phyloP scores from a whole-genome alignment of 2,888 invertebrate genomes.

The Cephus runcator region DNA sequence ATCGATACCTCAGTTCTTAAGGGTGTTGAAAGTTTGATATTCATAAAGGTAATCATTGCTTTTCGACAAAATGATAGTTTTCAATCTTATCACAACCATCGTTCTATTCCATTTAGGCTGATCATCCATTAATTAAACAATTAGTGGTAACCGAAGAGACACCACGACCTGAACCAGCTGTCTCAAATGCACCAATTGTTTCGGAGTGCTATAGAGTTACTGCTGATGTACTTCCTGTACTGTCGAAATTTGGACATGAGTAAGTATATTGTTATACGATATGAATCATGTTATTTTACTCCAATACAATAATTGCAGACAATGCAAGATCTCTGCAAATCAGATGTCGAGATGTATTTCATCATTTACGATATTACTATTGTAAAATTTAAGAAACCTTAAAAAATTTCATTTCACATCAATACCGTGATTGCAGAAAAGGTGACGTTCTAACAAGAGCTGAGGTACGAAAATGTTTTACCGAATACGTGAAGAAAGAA shows the following conservation, averaged over 20 bases:
- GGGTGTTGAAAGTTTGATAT: slow-evolving; percentile 83
- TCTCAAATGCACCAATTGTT: slow-evolving; percentile 68
- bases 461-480: slow-evolving; percentile 76
- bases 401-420: not conserved
- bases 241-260: slow-evolving; percentile 71
- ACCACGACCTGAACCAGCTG: slow-evolving; percentile 41
- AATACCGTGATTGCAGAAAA: slow-evolving; percentile 61
- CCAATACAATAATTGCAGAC: slow-evolving; percentile 7
- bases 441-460: slow-evolving; percentile 73
- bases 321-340: slow-evolving; percentile 6
- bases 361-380: not conserved
- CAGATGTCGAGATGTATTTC: not conserved
- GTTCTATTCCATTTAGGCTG: slow-evolving; percentile 41
- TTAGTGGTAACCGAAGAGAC: slow-evolving; percentile 64
- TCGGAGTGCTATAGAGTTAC: slow-evolving; percentile 78
- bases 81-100: not conserved
- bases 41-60: slow-evolving; percentile 66
- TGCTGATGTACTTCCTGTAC: slow-evolving; percentile 72
- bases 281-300: slow-evolving; percentile 11
- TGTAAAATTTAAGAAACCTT: not conserved
- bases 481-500: slow-evolving; percentile 77
- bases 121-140: slow-evolving; percentile 69
- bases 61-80: not conserved
- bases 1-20: slow-evolving; percentile 68
- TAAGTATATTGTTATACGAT: slow-evolving; percentile 49